Percentiles rank a stretch among this genome's conserved stretches.
phyloP scores from a whole-genome alignment of 2,888 invertebrate genomes.

The Argyresthia albistria region DNA sequence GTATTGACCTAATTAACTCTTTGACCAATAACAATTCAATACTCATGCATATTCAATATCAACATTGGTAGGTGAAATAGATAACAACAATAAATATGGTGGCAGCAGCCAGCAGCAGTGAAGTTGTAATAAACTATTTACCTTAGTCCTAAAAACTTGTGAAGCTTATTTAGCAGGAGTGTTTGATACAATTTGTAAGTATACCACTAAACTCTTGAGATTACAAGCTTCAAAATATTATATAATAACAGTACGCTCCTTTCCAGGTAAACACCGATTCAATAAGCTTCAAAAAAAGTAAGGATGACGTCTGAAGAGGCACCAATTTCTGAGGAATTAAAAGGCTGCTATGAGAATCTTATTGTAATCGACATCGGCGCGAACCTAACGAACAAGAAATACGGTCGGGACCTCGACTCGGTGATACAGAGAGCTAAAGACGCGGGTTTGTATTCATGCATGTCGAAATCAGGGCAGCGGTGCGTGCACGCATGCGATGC shows the following conservation, averaged over 20 bases:
- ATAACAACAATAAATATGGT: conserved; percentile 49
- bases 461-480: conserved; percentile 4
- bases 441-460: conserved; percentile 74
- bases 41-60: too few relatives aligned
- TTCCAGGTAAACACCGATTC: conserved; percentile 60
- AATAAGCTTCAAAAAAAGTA: conserved; percentile 62
- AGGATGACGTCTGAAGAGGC: conserved; percentile 67
- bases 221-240: conserved; percentile 9
- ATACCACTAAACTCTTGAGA: conserved; percentile 6
- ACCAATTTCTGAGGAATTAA: conserved; percentile 71
- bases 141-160: conserved; percentile 52
- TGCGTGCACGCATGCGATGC: conserved; percentile 24
- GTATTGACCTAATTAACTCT: too few relatives aligned
- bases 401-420: conserved; percentile 91
- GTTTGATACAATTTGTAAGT: conserved; percentile 70
- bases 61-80: background rate
- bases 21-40: too few relatives aligned
- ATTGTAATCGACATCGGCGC: conserved; percentile 94
- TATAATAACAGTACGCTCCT: conserved; percentile 9
- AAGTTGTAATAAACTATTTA: conserved; percentile 51
- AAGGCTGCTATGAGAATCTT: conserved; percentile 91
- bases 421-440: conserved; percentile 94
- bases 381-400: conserved; percentile 95
- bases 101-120: conserved; percentile 65
- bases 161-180: conserved; percentile 67